These are phyloP conservation scores for Eledona agricola DNA, from an alignment of 2,888 invertebrate species.

Conservation along the genomic window DNA sequence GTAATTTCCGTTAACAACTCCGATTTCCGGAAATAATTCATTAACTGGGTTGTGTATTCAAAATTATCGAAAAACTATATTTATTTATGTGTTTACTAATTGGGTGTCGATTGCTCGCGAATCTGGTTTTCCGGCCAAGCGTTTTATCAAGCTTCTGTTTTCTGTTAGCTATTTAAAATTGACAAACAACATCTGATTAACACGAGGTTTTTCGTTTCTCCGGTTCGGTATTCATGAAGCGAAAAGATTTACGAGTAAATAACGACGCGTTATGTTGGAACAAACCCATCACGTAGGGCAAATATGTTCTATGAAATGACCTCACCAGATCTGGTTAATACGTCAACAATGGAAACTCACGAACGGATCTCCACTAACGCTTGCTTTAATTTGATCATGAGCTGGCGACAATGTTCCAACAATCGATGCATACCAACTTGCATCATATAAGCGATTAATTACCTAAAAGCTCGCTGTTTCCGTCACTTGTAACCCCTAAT, in stretches of 20 bases:
- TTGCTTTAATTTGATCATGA: slow-evolving; percentile 32
- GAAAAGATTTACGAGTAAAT: slow-evolving; percentile 25
- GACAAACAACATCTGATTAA: slow-evolving; percentile 10
- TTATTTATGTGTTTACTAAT: slow-evolving; percentile 9
- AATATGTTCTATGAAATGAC: slow-evolving; percentile 26
- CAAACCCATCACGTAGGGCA: slow-evolving; percentile 30
- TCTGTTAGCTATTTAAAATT: slow-evolving; percentile 4
- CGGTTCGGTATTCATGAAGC: slow-evolving; percentile 11
- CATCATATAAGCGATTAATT: slow-evolving; percentile 33
- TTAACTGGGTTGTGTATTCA: slow-evolving; percentile 18
- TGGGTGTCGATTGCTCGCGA: slow-evolving; percentile 1
- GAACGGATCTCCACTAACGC: slow-evolving; percentile 24
- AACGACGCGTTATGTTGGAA: slow-evolving; percentile 26
- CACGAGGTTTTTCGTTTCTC: no score
- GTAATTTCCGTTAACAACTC: slow-evolving; percentile 12
- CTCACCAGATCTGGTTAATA: slow-evolving; percentile 26
- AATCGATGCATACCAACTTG: slow-evolving; percentile 35
- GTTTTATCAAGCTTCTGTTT: slow-evolving; percentile 1
- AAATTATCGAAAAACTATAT: slow-evolving; percentile 11
- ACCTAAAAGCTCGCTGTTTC: slow-evolving; percentile 32
- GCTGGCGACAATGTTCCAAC: slow-evolving; percentile 25
- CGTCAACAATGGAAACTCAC: slow-evolving; percentile 29
- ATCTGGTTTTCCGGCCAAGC: neutral
- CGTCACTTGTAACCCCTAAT: slow-evolving; percentile 26
- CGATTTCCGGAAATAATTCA: no score